Base-by-base conservation (phyloP, 1,140 invertebrate genomes). In the Phenacoccus solenopsis region DNA sequence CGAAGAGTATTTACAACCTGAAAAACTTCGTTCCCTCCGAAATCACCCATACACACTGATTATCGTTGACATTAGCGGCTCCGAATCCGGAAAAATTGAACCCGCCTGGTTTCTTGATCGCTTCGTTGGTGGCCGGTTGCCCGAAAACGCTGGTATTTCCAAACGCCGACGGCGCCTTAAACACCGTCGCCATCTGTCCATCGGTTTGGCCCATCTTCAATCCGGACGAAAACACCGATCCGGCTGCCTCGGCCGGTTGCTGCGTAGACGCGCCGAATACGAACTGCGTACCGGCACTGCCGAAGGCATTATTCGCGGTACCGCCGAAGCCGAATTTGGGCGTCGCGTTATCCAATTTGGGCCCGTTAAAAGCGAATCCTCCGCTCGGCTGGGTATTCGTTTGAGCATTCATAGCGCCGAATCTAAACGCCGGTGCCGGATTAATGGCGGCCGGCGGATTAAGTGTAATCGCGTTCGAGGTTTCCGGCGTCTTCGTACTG, bases 281-380 rank as follows among this genome's bases (percentile, higher is more conserved):
- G n/a, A 38, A 38, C 32, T 38, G 32, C n/a, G 32, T n/a, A 22
- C 16, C 21, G 59, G 59, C 21, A 25, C 25, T 16, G 4, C 25
- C 5, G 21, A 16, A 10, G 22, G 25, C 22, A 5, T 20, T 1
- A 3, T 20, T 9, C 59, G 25, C 4, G 2, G 59, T 5, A n/a
- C n/a, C n/a, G 13, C 38, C 38, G 38, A n/a, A n/a, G 38, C 59
- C 59, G 25, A 64, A 64, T 64, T 64, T 64, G 20, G 59, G 10
- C n/a, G n/a, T 27, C 59, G 25, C 9, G 9, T 27, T 64, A 20
- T 64, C 22, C 59, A 49, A 49, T 49, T 64, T 64, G 9, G 21
- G 59, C 20, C 59, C 59, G 25, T 64, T 64, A 24, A 64, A 64
- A 10, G 25, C 25, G 20, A 64, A 64, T 64, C 59, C 59, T 10